Base-by-base conservation (phyloP, 2,888 invertebrate genomes). In the Chromoteleia sp. region DNA sequence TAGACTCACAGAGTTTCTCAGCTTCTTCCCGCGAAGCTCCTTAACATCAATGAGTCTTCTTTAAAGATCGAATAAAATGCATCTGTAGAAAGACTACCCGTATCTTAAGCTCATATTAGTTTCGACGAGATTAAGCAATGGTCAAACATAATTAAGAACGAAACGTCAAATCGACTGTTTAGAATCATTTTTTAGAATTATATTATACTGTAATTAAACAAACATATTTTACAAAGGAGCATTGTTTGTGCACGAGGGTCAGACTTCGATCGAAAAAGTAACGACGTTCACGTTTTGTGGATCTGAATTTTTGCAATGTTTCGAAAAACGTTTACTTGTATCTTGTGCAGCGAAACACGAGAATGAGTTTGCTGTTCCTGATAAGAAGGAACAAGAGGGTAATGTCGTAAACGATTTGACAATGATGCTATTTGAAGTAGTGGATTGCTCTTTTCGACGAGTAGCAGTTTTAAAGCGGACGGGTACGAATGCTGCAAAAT, bases 261-360 rank as follows among this genome's bases (percentile, higher is more conserved):
- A 41, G 14, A 7, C 21, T 48, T 19, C 14, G 3, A 48, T n/a
- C 25, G 21, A 25, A 48, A 25, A 25, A 25, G 29, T 30, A 29
- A 30, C 5, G 84, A 84, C 81, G 59, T 79, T 79, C 81, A 61
- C 79, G 73, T 76, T 84, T 86, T 85, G 76, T 81, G 17, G 29
- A 63, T 8, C 17, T 29, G 52, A 25, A 52, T 52, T 4, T 39
- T n/a, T 15, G 36, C 21, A 15, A 73, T 54, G 17, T 21, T 19
- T 7, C 12, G 14, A 39, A 50, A 59, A 71, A 50, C 19, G 41
- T 59, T 59, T 14, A 17, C 50, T 41, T 19, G 39, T 15, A 50
- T 73, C 17, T 17, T 59, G 29, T 63, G 6, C 21, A 52, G 56
- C 61, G 76, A 84, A 85, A 81, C 83, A 84, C 52, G 79, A 65